Conservation (phyloP, 2,797 vertebrate genomes). For the Rhynchonycteris naso region DNA sequence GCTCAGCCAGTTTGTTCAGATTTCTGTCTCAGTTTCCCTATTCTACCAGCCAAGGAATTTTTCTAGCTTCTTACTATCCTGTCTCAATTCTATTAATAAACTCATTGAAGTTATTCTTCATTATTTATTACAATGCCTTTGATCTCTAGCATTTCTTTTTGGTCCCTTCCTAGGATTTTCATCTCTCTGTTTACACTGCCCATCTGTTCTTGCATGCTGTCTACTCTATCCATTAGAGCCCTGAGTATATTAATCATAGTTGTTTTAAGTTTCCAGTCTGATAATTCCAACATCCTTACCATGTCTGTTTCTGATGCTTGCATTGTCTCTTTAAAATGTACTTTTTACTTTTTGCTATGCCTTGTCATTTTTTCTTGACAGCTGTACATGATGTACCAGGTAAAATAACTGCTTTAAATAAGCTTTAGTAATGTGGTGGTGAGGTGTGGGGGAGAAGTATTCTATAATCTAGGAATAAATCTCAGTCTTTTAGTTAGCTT, state of each 20-base stretch:
- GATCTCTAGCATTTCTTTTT: not conserved
- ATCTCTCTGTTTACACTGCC: not conserved
- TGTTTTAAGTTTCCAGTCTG: not conserved
- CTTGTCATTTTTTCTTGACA: not conserved
- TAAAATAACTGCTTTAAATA: not conserved
- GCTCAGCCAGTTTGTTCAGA: too few species aligned
- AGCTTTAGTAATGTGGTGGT: not conserved
- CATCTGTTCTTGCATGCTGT: not conserved
- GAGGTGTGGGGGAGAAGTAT: not conserved
- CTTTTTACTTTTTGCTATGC: not conserved
- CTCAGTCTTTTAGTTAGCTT: not conserved
- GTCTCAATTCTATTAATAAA: not conserved
- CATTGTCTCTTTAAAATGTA: not conserved
- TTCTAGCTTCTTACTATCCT: too few species aligned
- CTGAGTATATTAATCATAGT: not conserved
- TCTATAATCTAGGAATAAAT: too few species aligned
- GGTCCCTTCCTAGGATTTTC: not conserved
- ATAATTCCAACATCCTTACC: not conserved
- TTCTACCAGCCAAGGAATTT: too few species aligned
- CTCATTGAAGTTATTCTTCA: not conserved
- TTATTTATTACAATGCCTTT: not conserved
- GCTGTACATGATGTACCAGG: not conserved
- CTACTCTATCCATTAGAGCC: not conserved
- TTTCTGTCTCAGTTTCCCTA: too few species aligned
- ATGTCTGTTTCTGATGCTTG: not conserved